These are phyloP conservation scores for Euura saliciscinereae DNA, from an alignment of 1,140 invertebrate species.

Conservation along the genomic window DNA sequence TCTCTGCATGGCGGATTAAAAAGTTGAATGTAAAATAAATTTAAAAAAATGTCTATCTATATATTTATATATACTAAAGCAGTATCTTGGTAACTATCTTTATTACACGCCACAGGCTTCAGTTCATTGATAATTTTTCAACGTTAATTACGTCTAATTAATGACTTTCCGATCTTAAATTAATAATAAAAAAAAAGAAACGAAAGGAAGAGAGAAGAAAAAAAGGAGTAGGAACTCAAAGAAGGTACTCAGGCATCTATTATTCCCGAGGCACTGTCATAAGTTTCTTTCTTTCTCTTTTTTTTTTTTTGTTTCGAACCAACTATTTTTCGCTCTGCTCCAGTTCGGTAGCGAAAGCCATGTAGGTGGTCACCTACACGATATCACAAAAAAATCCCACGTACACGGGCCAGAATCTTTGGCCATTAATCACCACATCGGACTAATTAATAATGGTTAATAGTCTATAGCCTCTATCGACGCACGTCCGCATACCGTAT, in stretches of 20 bases:
- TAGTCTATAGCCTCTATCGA: slow-evolving; percentile 1
- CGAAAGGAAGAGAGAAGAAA: too few species aligned
- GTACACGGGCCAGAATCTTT: not conserved
- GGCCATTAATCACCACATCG: slow-evolving; percentile 20
- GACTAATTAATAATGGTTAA: slow-evolving; percentile 23
- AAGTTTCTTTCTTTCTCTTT: not conserved
- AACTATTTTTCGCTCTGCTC: not conserved
- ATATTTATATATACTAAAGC: not conserved
- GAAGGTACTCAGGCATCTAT: not conserved
- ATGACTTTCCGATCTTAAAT: not conserved
- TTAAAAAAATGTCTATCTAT: not conserved
- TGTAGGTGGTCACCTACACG: slow-evolving; percentile 9
- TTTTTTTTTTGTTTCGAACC: not conserved
- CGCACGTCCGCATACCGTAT: not conserved
- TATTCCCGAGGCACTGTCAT: not conserved
- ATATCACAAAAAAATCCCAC: not conserved
- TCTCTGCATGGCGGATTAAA: not conserved
- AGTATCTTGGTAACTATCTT: not conserved
- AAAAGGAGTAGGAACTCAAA: too few species aligned
- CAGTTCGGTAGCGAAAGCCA: slow-evolving; percentile 17
- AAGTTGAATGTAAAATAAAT: not conserved
- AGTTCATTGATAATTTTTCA: slow-evolving; percentile 24
- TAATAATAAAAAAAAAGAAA: too few species aligned
- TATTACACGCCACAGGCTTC: not conserved
- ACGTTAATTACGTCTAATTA: slow-evolving; percentile 23